Evolutionary conservation across 2,113 vertebrate genomes (phyloP).

Genomic region (Thinocorus orbignyianus): DNA sequence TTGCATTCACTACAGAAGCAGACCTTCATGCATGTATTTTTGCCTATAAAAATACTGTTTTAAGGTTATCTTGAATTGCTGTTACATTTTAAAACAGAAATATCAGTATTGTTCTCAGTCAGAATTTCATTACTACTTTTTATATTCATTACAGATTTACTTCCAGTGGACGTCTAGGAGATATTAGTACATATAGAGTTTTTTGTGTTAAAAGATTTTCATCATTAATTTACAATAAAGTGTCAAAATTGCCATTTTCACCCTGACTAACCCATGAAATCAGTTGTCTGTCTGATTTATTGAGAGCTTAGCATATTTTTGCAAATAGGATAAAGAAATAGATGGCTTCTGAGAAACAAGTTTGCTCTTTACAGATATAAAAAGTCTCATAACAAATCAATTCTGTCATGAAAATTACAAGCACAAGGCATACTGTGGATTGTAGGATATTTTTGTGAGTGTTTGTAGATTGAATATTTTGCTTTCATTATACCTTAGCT

Average conservation of each 20-base stretch:
- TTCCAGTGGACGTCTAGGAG: not conserved
- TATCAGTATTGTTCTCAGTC: constrained; percentile 6
- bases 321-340: constrained; percentile 6
- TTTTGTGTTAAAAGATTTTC: constrained; percentile 50
- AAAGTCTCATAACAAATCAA: not conserved
- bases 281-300: constrained; percentile 39
- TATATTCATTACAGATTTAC: constrained; percentile 26
- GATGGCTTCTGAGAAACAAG: constrained; percentile 7
- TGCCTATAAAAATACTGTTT: not conserved
- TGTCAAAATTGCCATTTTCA: constrained; percentile 66
- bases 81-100: constrained; percentile 33
- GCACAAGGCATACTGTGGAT: not conserved
- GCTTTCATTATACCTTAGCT: not conserved
- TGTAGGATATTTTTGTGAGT: not conserved
- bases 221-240: constrained; percentile 53
- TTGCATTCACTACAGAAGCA: not conserved
- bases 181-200: not conserved
- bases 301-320: constrained; percentile 9
- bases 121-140: constrained; percentile 11
- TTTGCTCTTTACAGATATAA: not conserved
- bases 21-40: not conserved
- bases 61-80: constrained; percentile 1
- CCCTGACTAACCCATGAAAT: constrained; percentile 65
- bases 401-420: constrained; percentile 4
- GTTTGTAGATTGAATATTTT: not conserved